Conservation (phyloP, 2,113 vertebrate genomes). For the Cebus imitator region DNA sequence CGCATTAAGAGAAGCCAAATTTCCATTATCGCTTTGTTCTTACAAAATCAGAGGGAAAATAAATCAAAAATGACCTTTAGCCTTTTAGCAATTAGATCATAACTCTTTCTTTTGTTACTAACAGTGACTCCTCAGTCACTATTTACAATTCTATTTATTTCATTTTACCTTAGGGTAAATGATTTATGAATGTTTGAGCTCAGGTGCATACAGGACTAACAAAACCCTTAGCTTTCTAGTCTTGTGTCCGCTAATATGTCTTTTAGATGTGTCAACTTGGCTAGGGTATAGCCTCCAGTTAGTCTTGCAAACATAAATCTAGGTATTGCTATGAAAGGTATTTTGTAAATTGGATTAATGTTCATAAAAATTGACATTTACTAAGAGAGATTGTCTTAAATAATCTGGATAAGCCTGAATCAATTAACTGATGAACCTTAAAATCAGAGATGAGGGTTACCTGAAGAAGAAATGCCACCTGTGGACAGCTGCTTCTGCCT, state of each 20-base stretch:
- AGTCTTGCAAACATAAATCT: background rate
- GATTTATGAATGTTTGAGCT: background rate
- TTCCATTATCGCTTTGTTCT: slow-evolving; percentile 32
- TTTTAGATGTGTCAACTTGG: background rate
- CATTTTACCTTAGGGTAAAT: background rate
- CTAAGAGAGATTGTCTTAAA: background rate
- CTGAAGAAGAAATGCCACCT: background rate
- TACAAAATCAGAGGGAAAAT: background rate
- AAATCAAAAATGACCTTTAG: slow-evolving; percentile 28
- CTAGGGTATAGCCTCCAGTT: too few relatives aligned
- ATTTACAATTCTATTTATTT: background rate
- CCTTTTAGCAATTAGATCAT: slow-evolving; percentile 20
- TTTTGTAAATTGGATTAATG: background rate
- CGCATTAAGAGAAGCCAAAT: background rate
- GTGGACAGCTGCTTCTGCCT: background rate
- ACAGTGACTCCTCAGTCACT: background rate
- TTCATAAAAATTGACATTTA: background rate
- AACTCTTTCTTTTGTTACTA: background rate
- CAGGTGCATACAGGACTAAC: background rate
- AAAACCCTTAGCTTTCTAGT: background rate
- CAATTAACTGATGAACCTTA: background rate
- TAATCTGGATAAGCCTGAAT: background rate
- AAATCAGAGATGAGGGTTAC: background rate
- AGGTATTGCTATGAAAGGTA: background rate
- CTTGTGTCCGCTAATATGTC: accelerated